Evolutionary conservation across 2,888 invertebrate species (phyloP), one percentile per base, ranked within the genome.

Genomic region (Drosophila pseudotakahashii): DNA sequence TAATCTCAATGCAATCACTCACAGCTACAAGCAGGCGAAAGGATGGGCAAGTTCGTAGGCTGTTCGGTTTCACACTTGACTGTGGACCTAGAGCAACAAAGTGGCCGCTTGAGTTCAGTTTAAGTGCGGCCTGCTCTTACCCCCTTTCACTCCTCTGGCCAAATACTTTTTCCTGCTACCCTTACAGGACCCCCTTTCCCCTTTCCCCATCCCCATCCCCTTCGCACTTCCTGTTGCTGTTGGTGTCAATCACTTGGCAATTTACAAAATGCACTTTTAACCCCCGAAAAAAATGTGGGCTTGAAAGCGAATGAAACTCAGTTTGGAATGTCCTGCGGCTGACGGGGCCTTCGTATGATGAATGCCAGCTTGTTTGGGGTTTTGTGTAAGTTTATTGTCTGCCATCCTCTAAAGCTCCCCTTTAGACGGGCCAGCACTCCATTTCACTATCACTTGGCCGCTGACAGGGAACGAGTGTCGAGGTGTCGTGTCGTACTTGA

Each of bases 1-100:
- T 87, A 89, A 88, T 87, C 83, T 78, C 83, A 79, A 81, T 81
- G 83, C 83, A 84, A 87, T 88, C 83, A 88, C 87, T 84, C 85
- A 79, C 61, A 66, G 73, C 73, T 76, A 70, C 76, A 76, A 87
- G 63, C 68, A 55, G 66, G 79, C 55, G 36, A 57, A 47, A 42
- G 58, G 19, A 42, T 51, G 54, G 50, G 36, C 19, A 50, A 45
- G 54, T 10, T 55, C 44, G 68, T 50, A 57, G 67, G 57, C 67
- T 45, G 53, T 34, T 73, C 48, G 48, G 57, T 74, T 57, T 74
- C 67, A 59, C 72, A 59, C 59, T 73, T 72, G 63, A 41, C 69
- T 51, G 42, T 32, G 34, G 59, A 11, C 55, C 41, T 52, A 60
- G 58, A 55, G 45, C 76, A 78, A 75, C 78, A 86, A 81, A 86